Percentiles rank a stretch among this genome's conserved stretches.
Evolutionary conservation across 2,797 vertebrate species (phyloP).

Genomic region (Sphenopsis melanotis): DNA sequence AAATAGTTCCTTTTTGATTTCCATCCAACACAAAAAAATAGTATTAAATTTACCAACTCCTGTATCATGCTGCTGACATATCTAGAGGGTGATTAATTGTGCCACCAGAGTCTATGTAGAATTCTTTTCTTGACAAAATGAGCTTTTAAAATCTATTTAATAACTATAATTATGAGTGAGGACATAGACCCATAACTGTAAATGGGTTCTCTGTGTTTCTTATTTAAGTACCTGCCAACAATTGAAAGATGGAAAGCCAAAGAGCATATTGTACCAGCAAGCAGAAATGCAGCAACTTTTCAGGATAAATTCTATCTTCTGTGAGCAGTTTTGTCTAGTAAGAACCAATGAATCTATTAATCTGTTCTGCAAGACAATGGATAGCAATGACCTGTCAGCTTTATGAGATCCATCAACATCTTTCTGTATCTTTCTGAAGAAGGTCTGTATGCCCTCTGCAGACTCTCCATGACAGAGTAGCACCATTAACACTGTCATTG

Average conservation of each 20-base stretch:
- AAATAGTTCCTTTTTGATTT: conserved; percentile 51
- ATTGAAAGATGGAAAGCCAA: conserved; percentile 24
- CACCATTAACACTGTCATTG: neutral
- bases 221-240: conserved; percentile 53
- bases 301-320: conserved; percentile 38
- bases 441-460: neutral
- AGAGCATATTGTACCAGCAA: conserved; percentile 48
- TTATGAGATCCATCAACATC: neutral
- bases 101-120: neutral
- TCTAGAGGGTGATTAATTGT: conserved; percentile 54
- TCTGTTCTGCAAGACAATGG: conserved; percentile 20
- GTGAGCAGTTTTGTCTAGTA: conserved; percentile 48
- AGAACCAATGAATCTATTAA: conserved; percentile 44
- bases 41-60: conserved; percentile 40
- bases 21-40: conserved; percentile 38
- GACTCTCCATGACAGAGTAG: neutral
- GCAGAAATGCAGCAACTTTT: conserved; percentile 52
- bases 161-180: conserved; percentile 53
- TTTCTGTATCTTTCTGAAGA: neutral
- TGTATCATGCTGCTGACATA: conserved; percentile 48
- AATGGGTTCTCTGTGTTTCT: conserved; percentile 36
- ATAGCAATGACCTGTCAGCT: conserved; percentile 13
- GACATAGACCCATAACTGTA: conserved; percentile 20
- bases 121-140: conserved; percentile 56
- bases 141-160: conserved; percentile 57